Evolutionary conservation across 1,140 invertebrate species (phyloP), one percentile per base, ranked within the genome.

Genomic region (Psilanteris sp.): DNA sequence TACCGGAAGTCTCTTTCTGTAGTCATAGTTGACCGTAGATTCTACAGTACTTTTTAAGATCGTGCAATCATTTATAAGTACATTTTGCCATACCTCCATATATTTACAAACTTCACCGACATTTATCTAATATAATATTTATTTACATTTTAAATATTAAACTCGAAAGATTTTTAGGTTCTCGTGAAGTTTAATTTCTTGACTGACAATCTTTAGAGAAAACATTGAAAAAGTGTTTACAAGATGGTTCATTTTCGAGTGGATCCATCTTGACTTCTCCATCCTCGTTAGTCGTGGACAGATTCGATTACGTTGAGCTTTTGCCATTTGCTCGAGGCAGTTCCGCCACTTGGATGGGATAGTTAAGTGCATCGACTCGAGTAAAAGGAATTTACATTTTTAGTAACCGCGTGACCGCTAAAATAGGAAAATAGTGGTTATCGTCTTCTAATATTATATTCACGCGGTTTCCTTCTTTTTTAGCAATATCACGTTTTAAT

Each of bases 251-350:
- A 54, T 54, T 32, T 55, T 41, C 48, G 15, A 67, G 61, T 74
- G 54, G 54, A 74, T 74, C 46, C 61, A 61, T 54, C 52, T 64
- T 46, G 46, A 46, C 54, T 74, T 39, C 39, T 74, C 62, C 71
- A 62, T 74, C 71, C 54, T 74, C 62, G 61, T 74, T 74, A 74
- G 37, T 67, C 46, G 71, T 39, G 62, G 71, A 74, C 71, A 67
- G 71, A 74, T 74, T 67, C 71, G 71, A 66, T 74, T 74, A 74
- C 54, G 70, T 29, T 52, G 44, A 66, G 70, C 70, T 66, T 74
- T 66, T 66, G 61, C 70, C 70, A 66, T 74, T 74, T 44, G 70
- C 70, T 66, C 52, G 59, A 34, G 70, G 70, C 70, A 37, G 61
- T 61, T 52, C 44, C 37, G 54, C 59, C 70, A 64, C 59, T 61